Percentiles rank a stretch among this genome's conserved stretches.
Evolutionary conservation across 1,140 invertebrate genomes (phyloP).

Genomic region (Pinna nobilis): DNA sequence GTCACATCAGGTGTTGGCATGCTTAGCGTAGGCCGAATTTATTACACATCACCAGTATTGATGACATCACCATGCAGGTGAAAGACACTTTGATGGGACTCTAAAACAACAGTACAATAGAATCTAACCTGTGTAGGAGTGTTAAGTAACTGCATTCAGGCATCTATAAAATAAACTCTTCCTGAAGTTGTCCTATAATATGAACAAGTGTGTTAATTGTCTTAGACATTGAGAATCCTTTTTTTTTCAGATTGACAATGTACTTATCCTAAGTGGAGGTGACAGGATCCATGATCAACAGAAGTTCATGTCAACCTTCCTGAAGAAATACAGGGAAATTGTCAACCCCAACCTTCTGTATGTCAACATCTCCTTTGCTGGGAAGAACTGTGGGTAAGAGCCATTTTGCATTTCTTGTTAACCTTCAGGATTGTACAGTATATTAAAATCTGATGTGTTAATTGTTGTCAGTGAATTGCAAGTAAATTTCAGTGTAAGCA

Average conservation of each 20-base stretch:
- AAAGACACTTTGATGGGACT: no score
- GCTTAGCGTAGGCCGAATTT: no score
- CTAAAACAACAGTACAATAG: no score
- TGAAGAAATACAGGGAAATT: slow-evolving; percentile 64
- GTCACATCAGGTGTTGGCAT: no score
- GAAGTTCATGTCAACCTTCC: slow-evolving; percentile 56
- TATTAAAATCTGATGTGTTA: slow-evolving; percentile 75
- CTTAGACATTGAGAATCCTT: background rate
- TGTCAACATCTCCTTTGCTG: slow-evolving; percentile 65
- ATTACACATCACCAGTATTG: no score
- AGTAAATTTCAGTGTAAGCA: background rate
- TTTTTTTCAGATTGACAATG: slow-evolving; percentile 66
- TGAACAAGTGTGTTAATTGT: background rate
- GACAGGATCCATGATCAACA: slow-evolving; percentile 31
- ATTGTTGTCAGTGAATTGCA: no score
- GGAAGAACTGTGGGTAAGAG: slow-evolving; percentile 56
- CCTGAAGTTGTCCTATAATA: no score
- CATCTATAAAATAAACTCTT: no score
- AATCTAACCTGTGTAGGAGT: no score
- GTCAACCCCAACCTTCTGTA: slow-evolving; percentile 71
- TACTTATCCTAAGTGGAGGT: slow-evolving; percentile 61
- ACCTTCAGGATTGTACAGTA: slow-evolving; percentile 63
- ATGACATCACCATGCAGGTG: no score
- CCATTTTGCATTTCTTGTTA: slow-evolving; percentile 39
- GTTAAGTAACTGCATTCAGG: no score